Base-by-base conservation (phyloP, 2,113 vertebrate species). In the Falcunculus frontatus region DNA sequence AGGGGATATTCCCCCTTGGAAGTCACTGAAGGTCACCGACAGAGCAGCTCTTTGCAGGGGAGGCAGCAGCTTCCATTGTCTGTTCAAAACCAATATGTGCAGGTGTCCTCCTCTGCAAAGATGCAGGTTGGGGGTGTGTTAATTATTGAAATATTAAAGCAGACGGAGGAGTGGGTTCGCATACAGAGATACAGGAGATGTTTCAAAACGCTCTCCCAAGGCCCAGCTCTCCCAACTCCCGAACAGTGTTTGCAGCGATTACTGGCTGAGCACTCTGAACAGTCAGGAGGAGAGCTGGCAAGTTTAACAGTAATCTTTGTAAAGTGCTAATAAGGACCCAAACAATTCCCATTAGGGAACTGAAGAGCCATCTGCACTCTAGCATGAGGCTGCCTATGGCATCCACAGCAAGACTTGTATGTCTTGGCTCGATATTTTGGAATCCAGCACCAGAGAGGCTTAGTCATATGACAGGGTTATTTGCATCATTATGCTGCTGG, bases 381-480 rank as follows among this genome's bases (percentile, higher is more conserved):
- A 83, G 74, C 78, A 63, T 52, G 81, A 94, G 87, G 78, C 88
- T 81, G 85, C 80, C 89, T 76, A 29, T 91, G 76, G 91, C 83
- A 95, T 62, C 89, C 79, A 56, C 65, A 44, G 72, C 56, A 33
- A 93, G 72, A 57, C 50, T 77, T 74, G 69, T 35, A 35, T 8
- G 2, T 82, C 90, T 95, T 88, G 86, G 84, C 72, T 92, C 17
- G 17, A 0, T 50, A 19, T 75, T 79, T 82, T 79, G 94, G 81
- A 96, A 95, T 90, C 80, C 47, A 64, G 74, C 75, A 55, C 16
- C 50, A 44, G 47, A 47, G 55, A 93, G 69, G 46, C 73, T 84
- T 47, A 92, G 95, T 96, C 92, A 94, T 92, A 65, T 69, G 81
- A 95, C 56, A 33, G 60, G 52, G 63, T 78, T 85, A 89, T 93